phyloP scores from a whole-genome alignment of 1,140 invertebrate genomes.

The Rhopalosiphum padi region DNA sequence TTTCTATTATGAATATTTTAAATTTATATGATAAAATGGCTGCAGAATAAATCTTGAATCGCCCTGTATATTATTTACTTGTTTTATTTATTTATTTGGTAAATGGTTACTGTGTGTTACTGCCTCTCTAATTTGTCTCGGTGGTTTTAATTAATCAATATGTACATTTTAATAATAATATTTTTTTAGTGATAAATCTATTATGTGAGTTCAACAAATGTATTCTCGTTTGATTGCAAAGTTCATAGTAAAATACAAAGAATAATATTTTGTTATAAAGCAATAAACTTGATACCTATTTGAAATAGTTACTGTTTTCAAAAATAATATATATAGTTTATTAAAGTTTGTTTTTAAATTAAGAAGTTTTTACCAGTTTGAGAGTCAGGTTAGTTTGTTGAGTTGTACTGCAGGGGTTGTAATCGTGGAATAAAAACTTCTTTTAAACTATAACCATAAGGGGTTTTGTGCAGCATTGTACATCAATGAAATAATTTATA shows the following conservation, averaged over 20 bases:
- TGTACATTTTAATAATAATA: neutral
- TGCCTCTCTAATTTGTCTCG: neutral
- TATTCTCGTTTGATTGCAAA: neutral
- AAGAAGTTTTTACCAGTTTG: neutral
- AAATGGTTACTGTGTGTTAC: neutral
- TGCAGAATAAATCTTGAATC: too few species aligned
- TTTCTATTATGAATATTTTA: too few species aligned
- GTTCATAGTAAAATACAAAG: slow-evolving; percentile 7
- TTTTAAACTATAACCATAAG: neutral
- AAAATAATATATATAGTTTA: neutral
- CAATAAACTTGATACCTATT: neutral
- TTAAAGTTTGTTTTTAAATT: neutral
- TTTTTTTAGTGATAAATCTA: neutral
- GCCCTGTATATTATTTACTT: neutral
- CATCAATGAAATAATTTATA: neutral
- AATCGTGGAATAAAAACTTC: neutral
- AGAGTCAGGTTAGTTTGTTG: neutral
- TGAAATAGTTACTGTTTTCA: neutral
- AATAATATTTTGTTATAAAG: slow-evolving; percentile 5
- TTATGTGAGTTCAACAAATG: neutral
- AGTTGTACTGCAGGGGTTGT: neutral
- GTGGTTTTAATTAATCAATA: neutral
- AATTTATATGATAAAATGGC: too few species aligned
- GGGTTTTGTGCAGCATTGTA: neutral
- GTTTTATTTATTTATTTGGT: neutral